Evolutionary conservation across 2,888 invertebrate genomes (phyloP).

Genomic region (Tuta absoluta): DNA sequence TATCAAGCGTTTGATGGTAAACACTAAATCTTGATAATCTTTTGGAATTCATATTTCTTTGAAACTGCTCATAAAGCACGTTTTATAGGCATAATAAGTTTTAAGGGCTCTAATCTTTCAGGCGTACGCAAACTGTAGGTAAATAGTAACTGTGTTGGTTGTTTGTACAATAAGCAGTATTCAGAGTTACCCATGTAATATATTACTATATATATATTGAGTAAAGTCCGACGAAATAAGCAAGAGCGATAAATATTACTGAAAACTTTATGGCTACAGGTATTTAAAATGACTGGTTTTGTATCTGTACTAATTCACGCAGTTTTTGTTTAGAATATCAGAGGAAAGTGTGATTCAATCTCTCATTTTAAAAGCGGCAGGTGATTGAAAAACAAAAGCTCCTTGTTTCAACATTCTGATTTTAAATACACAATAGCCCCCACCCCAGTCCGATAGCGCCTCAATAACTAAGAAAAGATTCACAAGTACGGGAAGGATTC

Average conservation of each 20-base stretch:
- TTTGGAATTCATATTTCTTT: slow-evolving; percentile 35
- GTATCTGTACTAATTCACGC: background rate
- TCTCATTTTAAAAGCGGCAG: slow-evolving; percentile 59
- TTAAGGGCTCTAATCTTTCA: background rate
- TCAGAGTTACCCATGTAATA: too few species aligned
- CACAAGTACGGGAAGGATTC: slow-evolving; percentile 36
- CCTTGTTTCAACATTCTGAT: slow-evolving; percentile 72
- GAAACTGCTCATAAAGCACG: slow-evolving; percentile 28
- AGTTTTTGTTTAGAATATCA: background rate
- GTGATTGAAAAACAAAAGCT: slow-evolving; percentile 63
- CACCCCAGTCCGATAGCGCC: slow-evolving; percentile 60
- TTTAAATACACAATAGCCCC: slow-evolving; percentile 66
- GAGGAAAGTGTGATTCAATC: background rate
- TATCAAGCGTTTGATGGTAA: slow-evolving; percentile 38
- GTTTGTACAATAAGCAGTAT: background rate
- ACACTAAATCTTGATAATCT: slow-evolving; percentile 34
- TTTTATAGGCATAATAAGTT: slow-evolving; percentile 19
- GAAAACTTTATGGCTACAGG: too few species aligned
- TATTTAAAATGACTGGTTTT: background rate
- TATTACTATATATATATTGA: too few species aligned
- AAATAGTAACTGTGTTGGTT: background rate
- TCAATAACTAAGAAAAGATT: slow-evolving; percentile 71
- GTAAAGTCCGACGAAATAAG: too few species aligned
- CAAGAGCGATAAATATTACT: too few species aligned
- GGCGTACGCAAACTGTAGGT: background rate